A percentile compares a stretch with the other conserved stretches of the same genome.
Evolutionary conservation across 92 coral and sea anemone species (phyloP).

Genomic region (Palythoa grandis): DNA sequence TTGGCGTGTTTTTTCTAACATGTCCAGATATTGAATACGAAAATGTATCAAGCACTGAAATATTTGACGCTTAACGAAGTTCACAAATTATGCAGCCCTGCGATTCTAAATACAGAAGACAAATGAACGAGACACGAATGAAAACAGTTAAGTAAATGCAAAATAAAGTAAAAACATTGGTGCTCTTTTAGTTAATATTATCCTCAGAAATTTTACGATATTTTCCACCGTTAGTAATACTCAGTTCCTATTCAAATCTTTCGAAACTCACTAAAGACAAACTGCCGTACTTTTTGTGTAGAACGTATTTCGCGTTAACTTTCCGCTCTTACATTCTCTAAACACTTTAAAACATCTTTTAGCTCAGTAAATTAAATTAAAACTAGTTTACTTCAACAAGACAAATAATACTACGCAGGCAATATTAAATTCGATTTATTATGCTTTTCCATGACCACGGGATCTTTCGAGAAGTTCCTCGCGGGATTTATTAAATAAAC

Average conservation of each 20-base stretch:
- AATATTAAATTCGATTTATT: constrained; percentile 26
- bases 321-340: neutral
- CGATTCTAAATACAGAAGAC: neutral
- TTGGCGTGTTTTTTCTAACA: neutral
- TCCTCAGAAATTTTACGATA: neutral
- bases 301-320: neutral
- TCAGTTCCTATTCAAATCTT: neutral
- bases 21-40: neutral
- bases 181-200: neutral
- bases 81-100: neutral
- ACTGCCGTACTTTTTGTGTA: neutral
- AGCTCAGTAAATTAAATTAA: neutral
- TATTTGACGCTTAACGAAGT: neutral
- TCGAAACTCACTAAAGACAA: neutral
- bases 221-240: neutral
- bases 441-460: neutral
- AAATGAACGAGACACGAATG: neutral
- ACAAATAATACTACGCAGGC: neutral
- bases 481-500: neutral
- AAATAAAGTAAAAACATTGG: neutral
- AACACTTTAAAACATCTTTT: neutral
- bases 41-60: neutral
- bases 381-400: neutral
- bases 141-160: neutral
- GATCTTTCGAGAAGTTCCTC: neutral